Base-by-base conservation (phyloP, 2,113 vertebrate species). In the Osmerus mordax region DNA sequence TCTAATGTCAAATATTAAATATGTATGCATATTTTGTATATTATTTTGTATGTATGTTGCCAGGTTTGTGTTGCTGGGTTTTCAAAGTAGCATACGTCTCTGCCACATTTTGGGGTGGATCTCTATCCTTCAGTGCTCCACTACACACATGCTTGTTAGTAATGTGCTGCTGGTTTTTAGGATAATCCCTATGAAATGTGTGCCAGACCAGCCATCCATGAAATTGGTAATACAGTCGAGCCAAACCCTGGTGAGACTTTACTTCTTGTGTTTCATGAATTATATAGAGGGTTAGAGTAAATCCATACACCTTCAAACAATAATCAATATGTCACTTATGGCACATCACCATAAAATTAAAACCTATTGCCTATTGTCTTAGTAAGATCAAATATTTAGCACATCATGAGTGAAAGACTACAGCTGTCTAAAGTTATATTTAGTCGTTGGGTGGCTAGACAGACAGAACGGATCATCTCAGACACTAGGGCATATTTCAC, bases 401-500 rank as follows among this genome's bases (percentile, higher is more conserved):
- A 72, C 75, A 74, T 61, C 67, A 73, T 61, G 54, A 14, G 76
- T 12, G 21, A 3, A 59, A 25, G 71, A 75, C 25, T 18, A 78
- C 77, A 75, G 74, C 75, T 82, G 80, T 70, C 65, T 62, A 65
- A 72, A 74, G 85, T 87, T 89, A 86, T 88, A 89, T 91, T 89
- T 89, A 88, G 88, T 85, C 67, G 71, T 72, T 78, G 76, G 29
- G 86, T 79, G 78, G 78, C 76, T 14, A 72, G 70, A 76, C 51
- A 65, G 73, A 67, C 51, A 54, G 69, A 84, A 78, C 73, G 69
- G 70, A 73, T 82, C 78, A 77, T 47, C 77, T 80, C 65, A 53
- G 78, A 58, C 74, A 77, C 77, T 69, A 86, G 85, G 82, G 82
- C 86, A 87, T 89, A 86, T 89, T 87, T 90, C 86, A 86, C 74